Evolutionary conservation across 2,797 vertebrate genomes (phyloP), one percentile per base, ranked within the genome.

Genomic region (Chaetophractus vellerosus): DNA sequence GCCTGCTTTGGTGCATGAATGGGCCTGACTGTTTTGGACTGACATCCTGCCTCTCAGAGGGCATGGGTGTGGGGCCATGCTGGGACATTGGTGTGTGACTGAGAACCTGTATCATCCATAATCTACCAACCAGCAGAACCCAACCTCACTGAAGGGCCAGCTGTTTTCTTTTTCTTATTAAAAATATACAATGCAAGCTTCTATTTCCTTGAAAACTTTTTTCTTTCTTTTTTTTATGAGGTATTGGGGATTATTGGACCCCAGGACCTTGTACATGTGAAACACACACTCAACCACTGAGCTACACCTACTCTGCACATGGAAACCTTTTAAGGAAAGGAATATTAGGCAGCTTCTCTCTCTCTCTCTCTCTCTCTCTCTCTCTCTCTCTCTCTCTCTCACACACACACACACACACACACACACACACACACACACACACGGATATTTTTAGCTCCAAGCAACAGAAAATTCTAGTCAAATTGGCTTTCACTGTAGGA

Each of bases 401-500:
- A 36, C 28, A 6, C 5, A 72, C 16, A 55, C 15, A 52, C 50
- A 52, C 50, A 52, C 11, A 36, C 28, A 6, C 5, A 72, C 16
- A 55, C 15, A 52, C 50, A 52, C 50, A 52, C 11, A 52, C 14
- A 15, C 50, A 52, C 50, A 52, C 45, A 52, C 16, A 55, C 16
- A 55, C 90, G 36, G 38, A 14, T 41, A 68, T 59, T 71, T 96
- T 90, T 80, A 57, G 26, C 82, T 92, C 80, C 36, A 59, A 83
- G 31, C 94, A n/a, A 38, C 41, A 96, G 79, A 86, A 80, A 52
- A 4, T 38, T 81, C 81, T 26, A 92, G 76, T 91, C 41, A 45
- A 24, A 28, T 28, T 88, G 31, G 23, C 14, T 80, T 41, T 80
- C 75, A 57, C 38, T 24, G 3, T 89, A 50, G 41, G 19, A 64